These are phyloP conservation scores for Quadroppia sp. DNA, from an alignment of 2,888 invertebrate species.

Conservation along the genomic window DNA sequence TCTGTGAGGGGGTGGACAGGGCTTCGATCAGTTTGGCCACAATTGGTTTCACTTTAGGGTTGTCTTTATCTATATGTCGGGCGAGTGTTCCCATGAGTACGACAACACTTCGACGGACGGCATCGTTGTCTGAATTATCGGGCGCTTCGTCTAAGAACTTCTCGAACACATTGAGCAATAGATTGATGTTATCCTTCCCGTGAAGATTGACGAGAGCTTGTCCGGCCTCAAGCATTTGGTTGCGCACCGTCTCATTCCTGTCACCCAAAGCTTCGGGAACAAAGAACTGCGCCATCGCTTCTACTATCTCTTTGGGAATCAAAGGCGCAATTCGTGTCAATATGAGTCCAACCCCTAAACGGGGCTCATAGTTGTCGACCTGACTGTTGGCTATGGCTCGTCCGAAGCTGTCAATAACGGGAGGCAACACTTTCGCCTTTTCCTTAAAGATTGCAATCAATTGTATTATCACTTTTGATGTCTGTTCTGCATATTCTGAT, in stretches of 20 bases:
- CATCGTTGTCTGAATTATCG: constrained; percentile 81
- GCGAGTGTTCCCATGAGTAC: constrained; percentile 96
- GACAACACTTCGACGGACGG: constrained; percentile 90
- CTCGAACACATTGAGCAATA: constrained; percentile 84
- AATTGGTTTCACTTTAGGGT: constrained; percentile 87
- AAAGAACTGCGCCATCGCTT: constrained; percentile 68
- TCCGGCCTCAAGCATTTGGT: constrained; percentile 90
- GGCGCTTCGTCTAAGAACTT: constrained; percentile 88
- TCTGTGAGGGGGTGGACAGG: constrained; percentile 92
- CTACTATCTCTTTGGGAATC: constrained; percentile 65
- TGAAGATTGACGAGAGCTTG: constrained; percentile 83
- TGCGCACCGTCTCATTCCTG: constrained; percentile 72
- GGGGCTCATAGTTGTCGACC: constrained; percentile 82
- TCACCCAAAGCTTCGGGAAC: constrained; percentile 83
- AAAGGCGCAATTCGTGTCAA: constrained; percentile 73
- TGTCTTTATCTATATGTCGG: constrained; percentile 85
- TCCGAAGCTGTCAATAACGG: constrained; percentile 84
- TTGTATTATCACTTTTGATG: constrained; percentile 60
- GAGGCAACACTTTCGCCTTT: constrained; percentile 70
- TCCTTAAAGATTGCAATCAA: constrained; percentile 71
- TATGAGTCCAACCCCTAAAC: constrained; percentile 81
- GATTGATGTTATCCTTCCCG: constrained; percentile 65
- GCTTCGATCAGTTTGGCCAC: constrained; percentile 82
- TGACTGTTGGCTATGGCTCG: constrained; percentile 69
- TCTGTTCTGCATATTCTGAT: constrained; percentile 56